Percentiles rank a stretch among this genome's conserved stretches.
phyloP scores from a whole-genome alignment of 1,140 invertebrate species.

The Heliothis virescens region DNA sequence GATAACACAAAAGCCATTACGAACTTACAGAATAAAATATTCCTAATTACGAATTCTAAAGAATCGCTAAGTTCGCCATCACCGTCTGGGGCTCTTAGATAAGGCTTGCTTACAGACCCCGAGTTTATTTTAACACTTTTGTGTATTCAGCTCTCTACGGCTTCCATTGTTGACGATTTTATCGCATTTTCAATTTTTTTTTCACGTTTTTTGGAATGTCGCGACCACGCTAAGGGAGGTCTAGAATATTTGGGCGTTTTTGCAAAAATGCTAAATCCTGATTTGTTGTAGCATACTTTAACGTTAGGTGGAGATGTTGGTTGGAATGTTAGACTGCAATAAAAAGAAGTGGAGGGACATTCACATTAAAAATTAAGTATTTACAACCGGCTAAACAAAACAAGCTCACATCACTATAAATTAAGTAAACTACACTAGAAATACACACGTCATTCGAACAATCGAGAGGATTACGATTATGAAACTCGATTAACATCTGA shows the following conservation, averaged over 20 bases:
- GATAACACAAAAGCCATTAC: constrained; percentile 29
- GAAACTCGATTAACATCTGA: constrained; percentile 58
- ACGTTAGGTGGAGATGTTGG: background rate
- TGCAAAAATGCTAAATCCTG: background rate
- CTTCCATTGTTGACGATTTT: constrained; percentile 52
- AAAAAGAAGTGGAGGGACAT: too few species aligned
- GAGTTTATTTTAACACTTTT: constrained; percentile 59
- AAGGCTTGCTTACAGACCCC: constrained; percentile 66
- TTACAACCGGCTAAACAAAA: too few species aligned
- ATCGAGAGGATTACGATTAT: constrained; percentile 49
- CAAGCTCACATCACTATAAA: too few species aligned
- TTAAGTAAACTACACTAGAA: background rate
- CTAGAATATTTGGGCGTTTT: background rate
- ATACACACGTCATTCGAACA: constrained; percentile 1
- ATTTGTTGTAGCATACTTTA: background rate
- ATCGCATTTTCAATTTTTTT: constrained; percentile 33
- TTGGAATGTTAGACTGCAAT: too few species aligned
- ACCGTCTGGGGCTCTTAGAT: constrained; percentile 59
- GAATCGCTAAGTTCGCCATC: constrained; percentile 51
- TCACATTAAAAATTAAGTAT: too few species aligned
- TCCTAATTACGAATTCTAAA: constrained; percentile 49
- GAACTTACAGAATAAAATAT: constrained; percentile 34
- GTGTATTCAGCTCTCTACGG: constrained; percentile 55
- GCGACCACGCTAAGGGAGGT: background rate
- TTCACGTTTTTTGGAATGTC: constrained; percentile 15